Conservation (phyloP, 2,888 invertebrate genomes). For the Drosophila atripex region DNA sequence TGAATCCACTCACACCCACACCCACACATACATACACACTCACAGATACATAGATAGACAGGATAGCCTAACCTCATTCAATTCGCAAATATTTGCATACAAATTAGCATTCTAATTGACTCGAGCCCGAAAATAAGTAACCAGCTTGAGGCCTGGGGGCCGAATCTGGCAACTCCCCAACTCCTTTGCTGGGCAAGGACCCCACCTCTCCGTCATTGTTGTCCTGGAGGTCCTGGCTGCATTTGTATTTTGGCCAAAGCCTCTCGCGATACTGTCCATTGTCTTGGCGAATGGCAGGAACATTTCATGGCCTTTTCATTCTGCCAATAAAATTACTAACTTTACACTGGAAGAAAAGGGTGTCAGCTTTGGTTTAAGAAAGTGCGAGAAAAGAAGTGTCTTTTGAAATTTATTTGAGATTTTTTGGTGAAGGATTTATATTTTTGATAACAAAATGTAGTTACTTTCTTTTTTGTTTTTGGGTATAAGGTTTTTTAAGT, state of each 20-base stretch:
- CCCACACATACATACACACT: neutral
- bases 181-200: too few relatives aligned
- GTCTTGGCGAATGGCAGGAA: constrained; percentile 21
- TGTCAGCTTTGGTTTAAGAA: too few relatives aligned
- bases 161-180: neutral
- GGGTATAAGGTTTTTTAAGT: too few relatives aligned
- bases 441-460: too few relatives aligned
- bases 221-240: neutral
- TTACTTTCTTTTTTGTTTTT: too few relatives aligned
- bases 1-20: too few relatives aligned
- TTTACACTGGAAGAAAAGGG: neutral
- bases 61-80: constrained; percentile 40
- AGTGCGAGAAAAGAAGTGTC: too few relatives aligned
- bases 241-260: neutral
- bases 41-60: constrained; percentile 35
- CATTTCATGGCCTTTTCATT: constrained; percentile 1
- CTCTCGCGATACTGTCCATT: constrained; percentile 14
- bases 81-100: constrained; percentile 75
- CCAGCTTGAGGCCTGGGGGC: constrained; percentile 23
- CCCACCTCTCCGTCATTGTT: neutral
- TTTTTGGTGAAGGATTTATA: too few relatives aligned
- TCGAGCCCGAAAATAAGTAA: constrained; percentile 66
- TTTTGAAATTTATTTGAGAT: too few relatives aligned
- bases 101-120: constrained; percentile 80
- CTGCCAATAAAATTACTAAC: neutral